A percentile compares a stretch with the other conserved stretches of the same genome.
phyloP scores from a whole-genome alignment of 1,140 invertebrate species.

The Diplogasteroides magnus region DNA sequence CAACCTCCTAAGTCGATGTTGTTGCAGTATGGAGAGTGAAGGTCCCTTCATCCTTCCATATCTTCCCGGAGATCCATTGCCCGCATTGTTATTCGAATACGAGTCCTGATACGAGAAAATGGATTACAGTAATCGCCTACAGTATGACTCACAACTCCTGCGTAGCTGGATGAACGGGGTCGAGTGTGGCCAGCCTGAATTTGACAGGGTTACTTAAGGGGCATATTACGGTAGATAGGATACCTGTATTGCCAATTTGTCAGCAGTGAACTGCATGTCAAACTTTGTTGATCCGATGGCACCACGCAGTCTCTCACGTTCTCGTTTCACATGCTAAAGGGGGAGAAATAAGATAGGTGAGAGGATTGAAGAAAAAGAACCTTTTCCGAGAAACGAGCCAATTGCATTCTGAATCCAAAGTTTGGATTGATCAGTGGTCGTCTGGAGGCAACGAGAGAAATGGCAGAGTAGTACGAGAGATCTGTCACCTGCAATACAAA shows the following conservation, averaged over 20 bases:
- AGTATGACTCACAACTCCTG: not conserved
- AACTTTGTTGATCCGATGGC: not conserved
- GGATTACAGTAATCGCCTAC: not conserved
- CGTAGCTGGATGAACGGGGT: not conserved
- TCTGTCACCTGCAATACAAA: constrained; percentile 94
- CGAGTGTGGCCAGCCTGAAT: no score
- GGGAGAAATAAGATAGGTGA: not conserved
- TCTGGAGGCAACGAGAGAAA: constrained; percentile 79
- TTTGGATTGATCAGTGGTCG: constrained; percentile 88
- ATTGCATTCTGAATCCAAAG: constrained; percentile 40
- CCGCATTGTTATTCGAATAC: not conserved
- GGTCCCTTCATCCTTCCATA: not conserved
- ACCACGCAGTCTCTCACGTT: not conserved
- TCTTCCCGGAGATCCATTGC: no score
- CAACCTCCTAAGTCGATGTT: not conserved
- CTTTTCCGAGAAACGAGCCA: constrained; percentile 11
- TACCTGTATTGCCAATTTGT: not conserved
- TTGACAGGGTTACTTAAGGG: no score
- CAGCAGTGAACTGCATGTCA: not conserved
- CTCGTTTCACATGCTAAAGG: not conserved
- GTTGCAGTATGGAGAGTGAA: not conserved
- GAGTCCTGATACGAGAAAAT: not conserved
- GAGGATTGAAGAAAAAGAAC: not conserved
- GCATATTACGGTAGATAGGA: no score
- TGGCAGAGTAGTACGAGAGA: constrained; percentile 79